Evolutionary conservation across 2,113 vertebrate species (phyloP).

Genomic region (Mus pahari): DNA sequence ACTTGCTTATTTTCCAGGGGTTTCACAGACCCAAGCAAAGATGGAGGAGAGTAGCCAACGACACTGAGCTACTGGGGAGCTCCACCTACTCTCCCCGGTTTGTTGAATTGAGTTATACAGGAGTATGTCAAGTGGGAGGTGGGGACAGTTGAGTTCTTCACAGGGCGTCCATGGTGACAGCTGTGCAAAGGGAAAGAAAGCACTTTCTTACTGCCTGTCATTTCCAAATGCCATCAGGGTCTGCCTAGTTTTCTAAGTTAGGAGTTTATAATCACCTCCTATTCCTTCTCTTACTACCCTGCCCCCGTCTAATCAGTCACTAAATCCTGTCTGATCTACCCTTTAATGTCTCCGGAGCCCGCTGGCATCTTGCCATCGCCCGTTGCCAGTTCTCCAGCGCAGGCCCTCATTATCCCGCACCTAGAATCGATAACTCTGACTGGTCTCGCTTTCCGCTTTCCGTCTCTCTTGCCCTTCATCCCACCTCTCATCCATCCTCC

Average conservation of each 20-base stretch:
- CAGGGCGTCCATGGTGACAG: neutral
- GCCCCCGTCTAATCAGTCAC: constrained; percentile 27
- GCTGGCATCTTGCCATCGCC: constrained; percentile 45
- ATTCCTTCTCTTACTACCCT: neutral
- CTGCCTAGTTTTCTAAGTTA: constrained; percentile 58
- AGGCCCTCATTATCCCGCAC: constrained; percentile 47
- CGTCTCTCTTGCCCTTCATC: neutral
- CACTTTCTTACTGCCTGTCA: constrained; percentile 45
- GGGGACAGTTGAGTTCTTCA: neutral
- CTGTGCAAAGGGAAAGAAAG: constrained; percentile 32
- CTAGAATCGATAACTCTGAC: constrained; percentile 49
- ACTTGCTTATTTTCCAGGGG: neutral
- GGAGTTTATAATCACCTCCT: constrained; percentile 42
- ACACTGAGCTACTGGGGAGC: neutral
- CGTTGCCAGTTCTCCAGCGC: neutral
- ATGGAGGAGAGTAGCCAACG: neutral
- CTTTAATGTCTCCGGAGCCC: constrained; percentile 45
- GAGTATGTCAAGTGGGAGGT: neutral
- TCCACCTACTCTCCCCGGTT: neutral
- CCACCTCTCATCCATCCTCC: constrained; percentile 40
- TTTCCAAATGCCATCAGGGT: constrained; percentile 40
- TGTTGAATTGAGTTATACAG: neutral
- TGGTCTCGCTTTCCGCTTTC: neutral
- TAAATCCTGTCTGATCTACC: constrained; percentile 17
- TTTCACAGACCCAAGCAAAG: constrained; percentile 21